Percentiles rank a stretch among this genome's conserved stretches.
These are phyloP conservation scores for Matsumyia berberina DNA, from an alignment of 2,888 invertebrate species.

Conservation along the genomic window DNA sequence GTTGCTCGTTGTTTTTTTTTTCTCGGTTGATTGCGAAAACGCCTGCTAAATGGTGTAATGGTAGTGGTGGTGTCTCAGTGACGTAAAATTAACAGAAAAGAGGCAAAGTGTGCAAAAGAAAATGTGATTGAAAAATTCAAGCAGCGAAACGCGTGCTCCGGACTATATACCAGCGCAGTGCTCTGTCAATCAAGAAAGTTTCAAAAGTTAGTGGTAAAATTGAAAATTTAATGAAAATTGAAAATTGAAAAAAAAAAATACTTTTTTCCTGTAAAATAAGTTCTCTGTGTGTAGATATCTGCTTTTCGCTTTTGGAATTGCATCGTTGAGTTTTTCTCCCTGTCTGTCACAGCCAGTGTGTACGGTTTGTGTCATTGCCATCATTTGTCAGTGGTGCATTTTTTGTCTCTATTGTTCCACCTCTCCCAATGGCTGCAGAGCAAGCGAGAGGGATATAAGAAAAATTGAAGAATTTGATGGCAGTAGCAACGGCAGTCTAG, in stretches of 20 bases:
- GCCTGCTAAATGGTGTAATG: constrained; percentile 63
- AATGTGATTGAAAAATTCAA: constrained; percentile 16
- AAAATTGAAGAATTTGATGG: constrained; percentile 67
- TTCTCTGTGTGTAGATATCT: constrained; percentile 47
- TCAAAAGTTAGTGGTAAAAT: constrained; percentile 49
- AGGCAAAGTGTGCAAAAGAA: constrained; percentile 26
- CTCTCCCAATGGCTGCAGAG: constrained; percentile 23
- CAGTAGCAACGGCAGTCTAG: constrained; percentile 72
- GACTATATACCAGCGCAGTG: neutral
- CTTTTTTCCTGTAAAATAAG: neutral
- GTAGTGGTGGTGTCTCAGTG: constrained; percentile 49
- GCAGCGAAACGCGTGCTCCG: neutral
- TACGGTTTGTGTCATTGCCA: constrained; percentile 66
- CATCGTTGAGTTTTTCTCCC: constrained; percentile 37
- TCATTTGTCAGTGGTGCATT: constrained; percentile 52
- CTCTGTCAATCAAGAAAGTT: constrained; percentile 1
- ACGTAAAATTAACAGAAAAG: constrained; percentile 40
- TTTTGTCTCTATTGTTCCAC: constrained; percentile 53
- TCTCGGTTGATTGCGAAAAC: constrained; percentile 68
- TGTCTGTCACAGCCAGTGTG: constrained; percentile 42
- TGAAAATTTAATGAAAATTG: constrained; percentile 24
- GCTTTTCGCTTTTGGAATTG: constrained; percentile 37
- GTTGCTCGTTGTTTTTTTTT: constrained; percentile 25
- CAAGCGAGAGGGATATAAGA: constrained; percentile 56
- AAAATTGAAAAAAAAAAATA: no score